These are phyloP conservation scores for Zaprionus ornatus DNA, from an alignment of 1,140 invertebrate genomes.

Conservation along the genomic window DNA sequence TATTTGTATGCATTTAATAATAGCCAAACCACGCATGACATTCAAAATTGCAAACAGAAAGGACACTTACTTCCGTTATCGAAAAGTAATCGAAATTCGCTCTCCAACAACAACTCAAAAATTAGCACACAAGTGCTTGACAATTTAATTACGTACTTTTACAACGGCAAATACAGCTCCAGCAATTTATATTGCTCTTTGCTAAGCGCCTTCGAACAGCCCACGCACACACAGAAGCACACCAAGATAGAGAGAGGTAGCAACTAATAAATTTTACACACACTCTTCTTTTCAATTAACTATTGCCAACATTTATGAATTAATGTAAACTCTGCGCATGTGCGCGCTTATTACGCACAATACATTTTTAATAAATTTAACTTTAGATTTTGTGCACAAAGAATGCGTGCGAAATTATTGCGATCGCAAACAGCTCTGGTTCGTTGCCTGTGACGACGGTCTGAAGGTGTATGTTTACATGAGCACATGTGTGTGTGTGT, in stretches of 20 bases:
- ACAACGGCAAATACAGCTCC: neutral
- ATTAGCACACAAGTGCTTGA: neutral
- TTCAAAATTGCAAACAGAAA: neutral
- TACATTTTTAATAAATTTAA: constrained; percentile 17
- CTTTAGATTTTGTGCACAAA: constrained; percentile 3
- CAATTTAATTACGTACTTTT: constrained; percentile 9
- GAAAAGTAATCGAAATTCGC: constrained; percentile 8
- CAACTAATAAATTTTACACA: constrained; percentile 51
- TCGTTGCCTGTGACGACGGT: constrained; percentile 23
- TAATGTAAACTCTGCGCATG: constrained; percentile 15
- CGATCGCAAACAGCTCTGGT: constrained; percentile 61
- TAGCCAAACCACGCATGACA: neutral
- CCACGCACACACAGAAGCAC: constrained; percentile 26
- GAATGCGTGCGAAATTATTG: constrained; percentile 33
- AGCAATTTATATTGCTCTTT: constrained; percentile 2
- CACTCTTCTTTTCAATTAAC: neutral
- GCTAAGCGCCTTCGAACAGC: constrained; percentile 27
- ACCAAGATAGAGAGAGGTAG: constrained; percentile 12
- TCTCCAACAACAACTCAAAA: neutral
- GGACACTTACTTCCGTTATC: constrained; percentile 13
- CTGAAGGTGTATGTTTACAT: constrained; percentile 9
- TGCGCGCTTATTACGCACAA: neutral
- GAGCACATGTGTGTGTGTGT: constrained; percentile 14
- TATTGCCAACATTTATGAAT: constrained; percentile 2
- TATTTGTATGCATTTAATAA: neutral